phyloP scores from a whole-genome alignment of 2,888 invertebrate species.

The Fabriciana adippe region DNA sequence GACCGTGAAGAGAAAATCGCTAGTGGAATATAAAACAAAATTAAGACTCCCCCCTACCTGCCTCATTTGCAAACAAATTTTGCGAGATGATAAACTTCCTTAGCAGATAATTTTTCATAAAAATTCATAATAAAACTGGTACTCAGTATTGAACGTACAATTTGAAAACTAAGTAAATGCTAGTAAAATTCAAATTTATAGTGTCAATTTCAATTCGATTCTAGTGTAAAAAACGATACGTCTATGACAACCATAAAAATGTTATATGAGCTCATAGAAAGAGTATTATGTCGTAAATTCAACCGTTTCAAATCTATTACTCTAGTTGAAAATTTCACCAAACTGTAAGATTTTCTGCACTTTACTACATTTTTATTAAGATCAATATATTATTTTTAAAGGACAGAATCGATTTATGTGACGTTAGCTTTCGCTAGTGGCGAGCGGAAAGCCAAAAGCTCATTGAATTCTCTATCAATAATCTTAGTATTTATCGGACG shows the following conservation, averaged over 20 bases:
- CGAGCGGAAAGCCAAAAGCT: conserved; percentile 2
- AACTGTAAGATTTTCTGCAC: conserved; percentile 7
- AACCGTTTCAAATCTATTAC: conserved; percentile 23
- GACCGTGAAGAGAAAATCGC: too few species aligned
- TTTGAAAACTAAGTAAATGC: not conserved
- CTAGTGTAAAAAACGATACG: conserved; percentile 24
- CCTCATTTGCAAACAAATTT: too few species aligned
- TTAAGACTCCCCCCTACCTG: too few species aligned
- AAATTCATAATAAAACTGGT: too few species aligned
- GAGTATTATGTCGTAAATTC: conserved; percentile 28
- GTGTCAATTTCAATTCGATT: conserved; percentile 22
- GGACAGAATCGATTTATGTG: conserved; percentile 18
- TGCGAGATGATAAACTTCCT: too few species aligned
- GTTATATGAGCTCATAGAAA: conserved; percentile 29
- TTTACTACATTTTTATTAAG: conserved; percentile 20
- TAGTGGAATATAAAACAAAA: too few species aligned
- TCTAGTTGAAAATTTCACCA: conserved; percentile 18
- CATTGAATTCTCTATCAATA: conserved; percentile 3
- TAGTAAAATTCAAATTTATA: conserved; percentile 21
- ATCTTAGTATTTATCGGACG: not conserved
- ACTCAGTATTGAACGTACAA: not conserved
- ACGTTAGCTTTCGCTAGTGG: not conserved
- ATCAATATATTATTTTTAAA: conserved; percentile 21
- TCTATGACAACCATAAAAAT: conserved; percentile 25
- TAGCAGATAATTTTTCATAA: too few species aligned